Conservation (phyloP, 2,797 vertebrate genomes). For the Pygocentrus nattereri region DNA sequence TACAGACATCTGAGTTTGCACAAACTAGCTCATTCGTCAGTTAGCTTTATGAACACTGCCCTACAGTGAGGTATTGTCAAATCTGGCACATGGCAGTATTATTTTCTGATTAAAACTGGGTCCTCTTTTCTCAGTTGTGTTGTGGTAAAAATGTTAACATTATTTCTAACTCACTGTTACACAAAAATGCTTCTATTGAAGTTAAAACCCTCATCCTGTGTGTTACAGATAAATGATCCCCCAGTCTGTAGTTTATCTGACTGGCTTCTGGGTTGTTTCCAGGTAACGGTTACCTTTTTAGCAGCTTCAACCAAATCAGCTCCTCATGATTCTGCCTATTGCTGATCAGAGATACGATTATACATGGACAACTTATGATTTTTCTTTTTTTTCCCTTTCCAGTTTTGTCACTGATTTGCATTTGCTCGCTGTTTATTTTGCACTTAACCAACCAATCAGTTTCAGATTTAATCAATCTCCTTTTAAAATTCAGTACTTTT, state of each 20-base stretch:
- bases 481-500: conserved; percentile 13
- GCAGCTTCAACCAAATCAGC: conserved; percentile 73
- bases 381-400: conserved; percentile 49
- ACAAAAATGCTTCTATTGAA: conserved; percentile 62
- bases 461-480: conserved; percentile 19
- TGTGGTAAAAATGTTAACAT: background rate
- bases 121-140: background rate
- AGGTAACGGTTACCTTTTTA: conserved; percentile 76
- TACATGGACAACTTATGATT: background rate
- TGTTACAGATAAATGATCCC: conserved; percentile 83
- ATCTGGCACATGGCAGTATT: too few species aligned
- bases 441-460: conserved; percentile 24
- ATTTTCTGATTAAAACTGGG: background rate
- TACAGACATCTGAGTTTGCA: too few species aligned
- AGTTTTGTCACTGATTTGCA: conserved; percentile 51
- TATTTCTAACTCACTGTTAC: conserved; percentile 48
- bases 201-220: conserved; percentile 76
- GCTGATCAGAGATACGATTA: conserved; percentile 12
- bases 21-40: too few species aligned
- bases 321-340: conserved; percentile 68
- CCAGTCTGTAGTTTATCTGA: conserved; percentile 85
- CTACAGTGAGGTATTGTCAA: too few species aligned
- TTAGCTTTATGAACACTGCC: too few species aligned
- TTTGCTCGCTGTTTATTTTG: conserved; percentile 25
- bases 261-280: conserved; percentile 85